These are phyloP conservation scores for Brachypodius melanocephalos DNA, from an alignment of 2,113 vertebrate genomes.

Conservation along the genomic window DNA sequence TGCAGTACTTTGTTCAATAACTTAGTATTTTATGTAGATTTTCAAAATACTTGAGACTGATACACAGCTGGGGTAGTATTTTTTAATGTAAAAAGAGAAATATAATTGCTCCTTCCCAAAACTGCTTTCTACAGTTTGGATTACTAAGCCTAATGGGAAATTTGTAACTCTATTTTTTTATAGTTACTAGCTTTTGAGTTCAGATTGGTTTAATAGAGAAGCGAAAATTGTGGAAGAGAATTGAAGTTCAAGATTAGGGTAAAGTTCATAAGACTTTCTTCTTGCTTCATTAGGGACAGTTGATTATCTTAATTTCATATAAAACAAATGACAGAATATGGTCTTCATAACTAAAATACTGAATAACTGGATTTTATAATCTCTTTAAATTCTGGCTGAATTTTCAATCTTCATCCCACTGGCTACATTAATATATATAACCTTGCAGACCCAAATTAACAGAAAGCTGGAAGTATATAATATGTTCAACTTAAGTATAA, in stretches of 20 bases:
- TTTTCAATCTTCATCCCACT: not conserved
- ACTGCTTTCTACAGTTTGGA: not conserved
- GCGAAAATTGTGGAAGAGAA: not conserved
- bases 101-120: not conserved
- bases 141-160: not conserved
- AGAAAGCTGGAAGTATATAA: not conserved
- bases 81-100: not conserved
- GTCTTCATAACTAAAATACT: not conserved
- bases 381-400: not conserved
- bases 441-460: not conserved
- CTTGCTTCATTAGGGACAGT: not conserved
- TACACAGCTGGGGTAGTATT: not conserved
- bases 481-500: not conserved
- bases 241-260: not conserved
- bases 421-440: not conserved
- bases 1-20: not conserved
- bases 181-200: not conserved
- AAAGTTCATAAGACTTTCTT: not conserved
- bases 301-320: not conserved
- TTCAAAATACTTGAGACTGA: not conserved
- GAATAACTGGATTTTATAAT: not conserved
- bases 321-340: not conserved
- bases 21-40: not conserved
- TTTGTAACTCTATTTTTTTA: not conserved
- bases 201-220: not conserved